Percentiles rank a stretch among this genome's conserved stretches.
Evolutionary conservation across 2,113 vertebrate genomes (phyloP).

Genomic region (Morone chrysops): DNA sequence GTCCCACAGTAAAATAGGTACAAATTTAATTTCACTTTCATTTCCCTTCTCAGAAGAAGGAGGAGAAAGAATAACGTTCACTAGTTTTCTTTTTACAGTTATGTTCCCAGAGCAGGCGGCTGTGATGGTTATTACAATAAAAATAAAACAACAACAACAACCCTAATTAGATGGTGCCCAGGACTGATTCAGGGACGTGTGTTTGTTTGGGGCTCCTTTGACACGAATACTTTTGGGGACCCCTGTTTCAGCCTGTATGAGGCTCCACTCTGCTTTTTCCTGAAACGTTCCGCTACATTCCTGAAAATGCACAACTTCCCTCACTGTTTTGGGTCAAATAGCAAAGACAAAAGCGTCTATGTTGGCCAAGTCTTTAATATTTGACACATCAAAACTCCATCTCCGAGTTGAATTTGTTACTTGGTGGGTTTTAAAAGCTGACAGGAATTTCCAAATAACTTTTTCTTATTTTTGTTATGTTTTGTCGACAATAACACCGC

Average conservation of each 20-base stretch:
- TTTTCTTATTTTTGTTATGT: background rate
- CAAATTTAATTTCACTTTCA: constrained; percentile 65
- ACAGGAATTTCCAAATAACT: background rate
- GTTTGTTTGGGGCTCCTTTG: constrained; percentile 8
- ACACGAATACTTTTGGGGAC: constrained; percentile 10
- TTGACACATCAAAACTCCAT: constrained; percentile 6
- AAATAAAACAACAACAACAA: constrained; percentile 6
- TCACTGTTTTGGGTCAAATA: constrained; percentile 69
- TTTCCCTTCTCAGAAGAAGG: constrained; percentile 46
- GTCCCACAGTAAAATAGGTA: constrained; percentile 28
- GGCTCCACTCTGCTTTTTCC: constrained; percentile 20
- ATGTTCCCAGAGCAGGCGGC: background rate
- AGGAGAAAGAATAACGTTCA: background rate
- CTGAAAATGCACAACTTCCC: constrained; percentile 69
- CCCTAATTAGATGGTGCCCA: constrained; percentile 20
- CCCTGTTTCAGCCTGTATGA: constrained; percentile 24
- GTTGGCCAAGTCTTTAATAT: constrained; percentile 44
- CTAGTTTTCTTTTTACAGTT: background rate
- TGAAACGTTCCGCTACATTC: constrained; percentile 74
- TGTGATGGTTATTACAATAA: background rate
- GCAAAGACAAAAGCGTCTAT: constrained; percentile 70
- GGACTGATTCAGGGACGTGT: background rate
- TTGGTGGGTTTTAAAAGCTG: background rate
- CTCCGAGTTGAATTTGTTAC: background rate
- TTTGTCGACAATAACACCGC: background rate